Evolutionary conservation across 1,140 invertebrate genomes (phyloP), one percentile per base, ranked within the genome.

Genomic region (Probaryconus sp.): DNA sequence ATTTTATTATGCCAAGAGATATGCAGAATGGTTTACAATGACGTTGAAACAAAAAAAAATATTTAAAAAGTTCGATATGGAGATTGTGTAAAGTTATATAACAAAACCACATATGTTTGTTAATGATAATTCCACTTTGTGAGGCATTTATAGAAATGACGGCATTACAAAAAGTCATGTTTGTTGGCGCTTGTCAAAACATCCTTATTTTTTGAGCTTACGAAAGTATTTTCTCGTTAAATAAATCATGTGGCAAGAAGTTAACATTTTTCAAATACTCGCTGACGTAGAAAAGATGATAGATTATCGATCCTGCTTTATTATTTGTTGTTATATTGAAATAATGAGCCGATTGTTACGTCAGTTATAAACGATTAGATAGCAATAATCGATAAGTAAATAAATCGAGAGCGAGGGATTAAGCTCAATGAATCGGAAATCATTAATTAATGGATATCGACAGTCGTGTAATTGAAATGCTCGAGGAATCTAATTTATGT

Each of bases 401-500:
- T 60, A 47, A 60, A 60, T 60, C 42, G 33, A 16, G 17, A n/a
- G 7, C 17, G 17, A 30, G 5, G n/a, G n/a, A 5, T 5, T n/a
- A 42, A 51, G n/a, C 3, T 35, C 31, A 13, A 24, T n/a, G 14
- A 47, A 56, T 38, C 42, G 47, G 61, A 65, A 65, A 50, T 55
- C 11, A 53, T 45, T 37, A 48, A 61, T 48, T 42, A 40, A 31
- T 31, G 14, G 31, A 33, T 33, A 50, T 42, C 11, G 26, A 50
- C 33, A 26, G 40, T 3, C 14, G 17, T 1, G 6, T 18, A 65
- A 65, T 53, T 45, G 30, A 37, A 47, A 17, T 14, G 6, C 40
- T 3, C 35, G 4, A 3, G 21, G 14, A 11, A 30, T 21, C 18
- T 31, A 55, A 45, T 35, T 18, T 20, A 30, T 20, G 28, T 13